Evolutionary conservation across 2,113 vertebrate genomes (phyloP), one percentile per base, ranked within the genome.

Genomic region (Cygnus buccinator): DNA sequence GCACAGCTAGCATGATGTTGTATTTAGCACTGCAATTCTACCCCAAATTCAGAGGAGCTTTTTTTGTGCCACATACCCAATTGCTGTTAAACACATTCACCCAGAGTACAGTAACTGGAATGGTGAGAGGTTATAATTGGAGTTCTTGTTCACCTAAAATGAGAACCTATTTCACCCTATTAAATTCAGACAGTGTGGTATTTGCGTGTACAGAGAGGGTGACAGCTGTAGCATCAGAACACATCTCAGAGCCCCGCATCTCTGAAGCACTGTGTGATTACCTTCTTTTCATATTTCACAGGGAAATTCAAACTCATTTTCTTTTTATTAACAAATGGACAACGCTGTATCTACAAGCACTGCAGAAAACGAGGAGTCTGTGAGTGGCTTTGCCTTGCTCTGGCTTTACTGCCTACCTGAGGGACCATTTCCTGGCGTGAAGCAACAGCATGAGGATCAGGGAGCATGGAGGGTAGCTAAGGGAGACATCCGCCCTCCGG

Each of bases 61-160:
- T 52, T 84, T 73, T 65, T 67, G 63, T 67, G 86, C 37, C 52
- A 35, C 58, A 76, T 15, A 75, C 26, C 68, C 68, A 88, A 79
- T 21, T 85, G 78, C 50, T 79, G 89, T 54, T 58, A 74, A 87
- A 91, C 39, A 70, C 48, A 77, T 39, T 83, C 80, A 62, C 31
- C 18, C 41, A n/a, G 48, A 87, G 54, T 52, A 91, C 35, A 93
- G 73, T 44, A 76, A 82, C 20, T 94, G 48, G 68, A 94, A 95
- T 57, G 35, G 15, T 87, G 91, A 84, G 68, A 88, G 25, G 90
- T 50, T 93, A 59, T 39, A 92, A 92, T 13, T 87, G 77, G 78
- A 95, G 70, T 59, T 96, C 87, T 95, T 90, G 75, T 94, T 94
- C 66, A 93, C 65, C 65, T 76, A 81, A 81, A 96, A 93, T 54